Percentiles rank a stretch among this genome's conserved stretches.
phyloP scores from a whole-genome alignment of 2,113 vertebrate species.

The Nothobranchius furzeri region DNA sequence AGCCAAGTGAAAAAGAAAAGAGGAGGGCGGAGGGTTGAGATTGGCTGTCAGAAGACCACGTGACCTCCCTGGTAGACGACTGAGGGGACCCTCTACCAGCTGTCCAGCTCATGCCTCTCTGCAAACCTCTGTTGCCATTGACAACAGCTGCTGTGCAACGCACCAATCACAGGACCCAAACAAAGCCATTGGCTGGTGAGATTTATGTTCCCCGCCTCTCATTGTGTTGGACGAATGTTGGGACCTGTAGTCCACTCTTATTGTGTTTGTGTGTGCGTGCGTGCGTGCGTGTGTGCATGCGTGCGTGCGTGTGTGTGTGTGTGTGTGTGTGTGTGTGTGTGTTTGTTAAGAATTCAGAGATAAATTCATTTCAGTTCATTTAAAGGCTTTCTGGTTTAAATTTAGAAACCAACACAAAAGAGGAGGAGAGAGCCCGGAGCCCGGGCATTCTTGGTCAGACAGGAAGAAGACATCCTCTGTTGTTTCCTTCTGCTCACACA shows the following conservation, averaged over 20 bases:
- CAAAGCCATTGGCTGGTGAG: conserved; percentile 68
- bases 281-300: too few species aligned
- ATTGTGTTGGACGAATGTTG: conserved; percentile 60
- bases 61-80: conserved; percentile 46
- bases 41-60: conserved; percentile 55
- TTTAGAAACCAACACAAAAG: conserved; percentile 10
- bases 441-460: conserved; percentile 59
- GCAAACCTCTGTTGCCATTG: conserved; percentile 79
- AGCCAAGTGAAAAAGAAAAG: conserved; percentile 47
- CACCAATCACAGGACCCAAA: conserved; percentile 54
- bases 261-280: conserved; percentile 19
- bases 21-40: conserved; percentile 36
- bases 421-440: conserved; percentile 33
- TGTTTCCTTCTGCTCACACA: conserved; percentile 51
- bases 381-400: neutral
- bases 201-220: conserved; percentile 40
- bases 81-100: conserved; percentile 70
- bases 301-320: conserved; percentile 9
- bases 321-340: too few species aligned
- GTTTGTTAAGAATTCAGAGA: conserved; percentile 6
- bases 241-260: conserved; percentile 68
- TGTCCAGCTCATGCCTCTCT: conserved; percentile 75
- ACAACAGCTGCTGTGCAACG: conserved; percentile 71
- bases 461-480: conserved; percentile 75
- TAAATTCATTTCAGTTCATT: neutral